A percentile compares a stretch with the other conserved stretches of the same genome.
These are phyloP conservation scores for Chloropsis hardwickii DNA, from an alignment of 2,113 vertebrate species.

Conservation along the genomic window DNA sequence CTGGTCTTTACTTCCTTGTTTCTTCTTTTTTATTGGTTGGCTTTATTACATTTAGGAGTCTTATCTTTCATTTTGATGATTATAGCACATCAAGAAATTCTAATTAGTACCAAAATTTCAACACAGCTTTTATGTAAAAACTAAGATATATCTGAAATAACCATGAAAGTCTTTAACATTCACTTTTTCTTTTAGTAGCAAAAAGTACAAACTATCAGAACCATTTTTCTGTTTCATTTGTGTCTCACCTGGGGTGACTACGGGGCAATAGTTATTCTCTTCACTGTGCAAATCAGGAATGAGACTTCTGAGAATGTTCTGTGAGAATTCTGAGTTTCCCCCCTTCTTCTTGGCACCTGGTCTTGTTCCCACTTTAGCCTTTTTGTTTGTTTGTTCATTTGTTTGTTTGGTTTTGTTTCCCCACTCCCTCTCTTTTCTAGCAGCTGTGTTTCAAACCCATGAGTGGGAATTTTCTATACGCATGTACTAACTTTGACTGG, in stretches of 20 bases:
- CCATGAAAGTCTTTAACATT: not conserved
- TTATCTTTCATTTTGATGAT: not conserved
- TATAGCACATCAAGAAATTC: not conserved
- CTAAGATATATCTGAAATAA: not conserved
- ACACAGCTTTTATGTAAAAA: not conserved
- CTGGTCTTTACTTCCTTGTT: not conserved
- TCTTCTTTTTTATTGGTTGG: not conserved
- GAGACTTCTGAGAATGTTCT: not conserved
- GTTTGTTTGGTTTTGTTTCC: not conserved
- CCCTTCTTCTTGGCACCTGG: no score
- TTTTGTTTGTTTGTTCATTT: not conserved
- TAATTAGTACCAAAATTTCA: not conserved
- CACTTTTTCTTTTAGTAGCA: not conserved
- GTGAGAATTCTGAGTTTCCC: not conserved
- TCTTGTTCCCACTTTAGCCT: not conserved
- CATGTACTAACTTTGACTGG: not conserved
- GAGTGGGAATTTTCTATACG: not conserved
- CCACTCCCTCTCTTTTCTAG: not conserved
- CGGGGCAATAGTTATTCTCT: not conserved
- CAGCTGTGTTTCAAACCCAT: not conserved
- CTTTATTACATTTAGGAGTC: not conserved
- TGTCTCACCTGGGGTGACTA: fast-evolving
- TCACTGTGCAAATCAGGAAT: not conserved
- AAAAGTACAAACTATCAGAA: not conserved
- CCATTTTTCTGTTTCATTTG: not conserved